Percentiles rank a stretch among this genome's conserved stretches.
These are phyloP conservation scores for Cyanistes caeruleus DNA, from an alignment of 2,113 vertebrate genomes.

Conservation along the genomic window DNA sequence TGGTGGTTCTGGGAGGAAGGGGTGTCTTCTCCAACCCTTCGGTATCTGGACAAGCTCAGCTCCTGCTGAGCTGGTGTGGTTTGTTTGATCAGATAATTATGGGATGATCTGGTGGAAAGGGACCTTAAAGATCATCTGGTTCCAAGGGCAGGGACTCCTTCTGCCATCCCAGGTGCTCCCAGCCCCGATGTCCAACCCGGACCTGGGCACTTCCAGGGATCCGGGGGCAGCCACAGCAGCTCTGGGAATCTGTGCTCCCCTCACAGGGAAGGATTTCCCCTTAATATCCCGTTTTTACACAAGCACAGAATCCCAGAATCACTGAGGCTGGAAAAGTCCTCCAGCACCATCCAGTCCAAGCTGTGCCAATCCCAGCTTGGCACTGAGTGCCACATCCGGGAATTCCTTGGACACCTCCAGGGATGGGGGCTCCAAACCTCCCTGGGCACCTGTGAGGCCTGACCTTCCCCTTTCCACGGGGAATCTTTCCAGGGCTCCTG, in stretches of 20 bases:
- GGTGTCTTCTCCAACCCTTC: not conserved
- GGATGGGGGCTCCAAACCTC: not conserved
- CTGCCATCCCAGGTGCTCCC: not conserved
- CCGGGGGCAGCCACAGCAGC: not conserved
- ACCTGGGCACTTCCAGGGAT: not conserved
- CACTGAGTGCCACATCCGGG: not conserved
- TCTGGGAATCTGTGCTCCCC: not conserved
- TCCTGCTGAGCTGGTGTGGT: not conserved
- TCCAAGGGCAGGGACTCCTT: not conserved
- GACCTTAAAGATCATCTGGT: too few species aligned
- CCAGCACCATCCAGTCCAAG: fast-evolving
- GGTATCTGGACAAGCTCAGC: not conserved
- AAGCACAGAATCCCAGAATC: fast-evolving
- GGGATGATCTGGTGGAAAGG: not conserved
- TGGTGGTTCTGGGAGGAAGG: not conserved
- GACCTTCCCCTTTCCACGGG: fast-evolving
- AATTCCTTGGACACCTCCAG: not conserved
- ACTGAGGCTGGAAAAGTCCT: fast-evolving
- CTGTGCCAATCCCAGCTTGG: fast-evolving
- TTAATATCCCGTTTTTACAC: not conserved
- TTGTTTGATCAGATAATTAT: not conserved
- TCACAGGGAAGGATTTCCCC: not conserved
- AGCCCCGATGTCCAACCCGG: fast-evolving
- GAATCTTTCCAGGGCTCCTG: not conserved
- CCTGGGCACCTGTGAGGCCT: not conserved